Conservation (phyloP, 53 echinoderm and acorn worm genomes). For the Crossaster papposus region DNA sequence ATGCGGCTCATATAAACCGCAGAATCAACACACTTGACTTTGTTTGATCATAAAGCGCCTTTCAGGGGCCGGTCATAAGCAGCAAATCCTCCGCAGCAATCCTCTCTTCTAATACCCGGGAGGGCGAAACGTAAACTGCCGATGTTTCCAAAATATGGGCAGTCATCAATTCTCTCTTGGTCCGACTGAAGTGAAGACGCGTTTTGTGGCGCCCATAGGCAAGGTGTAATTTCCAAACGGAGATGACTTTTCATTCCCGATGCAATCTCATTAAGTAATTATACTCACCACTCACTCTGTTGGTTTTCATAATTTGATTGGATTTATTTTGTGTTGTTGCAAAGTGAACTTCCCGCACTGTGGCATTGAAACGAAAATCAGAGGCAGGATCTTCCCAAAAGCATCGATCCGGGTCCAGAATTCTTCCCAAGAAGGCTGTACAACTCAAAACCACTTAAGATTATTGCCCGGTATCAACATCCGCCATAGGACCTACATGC, state of each 20-base stretch:
- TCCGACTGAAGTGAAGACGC: slow-evolving; percentile 15
- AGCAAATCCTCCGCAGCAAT: background rate
- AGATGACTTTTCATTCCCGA: slow-evolving; percentile 15
- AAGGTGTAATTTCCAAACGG: slow-evolving; percentile 23
- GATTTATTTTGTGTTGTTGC: background rate
- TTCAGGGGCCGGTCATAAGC: background rate
- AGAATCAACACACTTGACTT: slow-evolving; percentile 35
- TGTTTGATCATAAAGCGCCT: slow-evolving; percentile 32
- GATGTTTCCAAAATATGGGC: slow-evolving; percentile 6
- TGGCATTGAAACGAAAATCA: too few relatives aligned
- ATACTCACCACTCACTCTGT: background rate
- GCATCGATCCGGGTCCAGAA: too few relatives aligned
- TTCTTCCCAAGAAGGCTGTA: too few relatives aligned
- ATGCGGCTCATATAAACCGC: slow-evolving; percentile 4
- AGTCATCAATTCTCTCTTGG: background rate
- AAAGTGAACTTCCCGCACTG: too few relatives aligned
- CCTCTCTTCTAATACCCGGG: background rate
- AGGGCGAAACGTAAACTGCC: slow-evolving; percentile 7
- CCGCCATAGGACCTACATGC: background rate
- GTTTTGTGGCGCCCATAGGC: background rate
- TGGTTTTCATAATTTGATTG: background rate
- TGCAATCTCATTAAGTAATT: background rate
- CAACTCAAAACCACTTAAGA: background rate
- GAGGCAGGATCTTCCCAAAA: too few relatives aligned
- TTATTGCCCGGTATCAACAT: background rate